Conservation (phyloP, 1,140 invertebrate genomes). For the Zophobas morio region DNA sequence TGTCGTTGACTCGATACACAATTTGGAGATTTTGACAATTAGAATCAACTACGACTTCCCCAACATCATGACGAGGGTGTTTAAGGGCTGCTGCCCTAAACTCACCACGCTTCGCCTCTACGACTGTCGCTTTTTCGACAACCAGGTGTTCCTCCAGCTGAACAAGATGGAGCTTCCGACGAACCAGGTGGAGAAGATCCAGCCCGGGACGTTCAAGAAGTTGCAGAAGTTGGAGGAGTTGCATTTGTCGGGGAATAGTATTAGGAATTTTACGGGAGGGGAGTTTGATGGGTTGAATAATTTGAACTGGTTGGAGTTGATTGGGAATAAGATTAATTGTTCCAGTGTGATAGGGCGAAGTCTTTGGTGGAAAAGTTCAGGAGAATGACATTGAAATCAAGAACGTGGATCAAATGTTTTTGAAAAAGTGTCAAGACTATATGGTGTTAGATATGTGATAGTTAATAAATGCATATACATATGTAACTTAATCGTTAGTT, state of each 20-base stretch:
- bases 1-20: no score
- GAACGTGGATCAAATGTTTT: constrained; percentile 34
- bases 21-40: constrained; percentile 26
- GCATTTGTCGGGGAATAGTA: constrained; percentile 42
- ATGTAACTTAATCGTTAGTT: no score
- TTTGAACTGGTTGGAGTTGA: constrained; percentile 35
- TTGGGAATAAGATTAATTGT: constrained; percentile 43
- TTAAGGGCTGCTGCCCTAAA: constrained; percentile 33
- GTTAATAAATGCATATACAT: no score
- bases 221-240: constrained; percentile 43
- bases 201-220: constrained; percentile 44
- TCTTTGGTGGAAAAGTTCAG: constrained; percentile 26
- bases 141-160: constrained; percentile 22
- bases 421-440: not conserved
- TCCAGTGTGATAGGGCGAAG: constrained; percentile 35
- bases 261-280: constrained; percentile 42
- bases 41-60: constrained; percentile 43
- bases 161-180: constrained; percentile 24
- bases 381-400: constrained; percentile 43
- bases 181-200: constrained; percentile 45
- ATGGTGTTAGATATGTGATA: no score
- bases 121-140: constrained; percentile 17
- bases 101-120: constrained; percentile 10
- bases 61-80: constrained; percentile 11
- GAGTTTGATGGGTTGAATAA: constrained; percentile 33